These are phyloP conservation scores for Epinephelus awoara DNA, from an alignment of 2,797 vertebrate genomes.

Conservation along the genomic window DNA sequence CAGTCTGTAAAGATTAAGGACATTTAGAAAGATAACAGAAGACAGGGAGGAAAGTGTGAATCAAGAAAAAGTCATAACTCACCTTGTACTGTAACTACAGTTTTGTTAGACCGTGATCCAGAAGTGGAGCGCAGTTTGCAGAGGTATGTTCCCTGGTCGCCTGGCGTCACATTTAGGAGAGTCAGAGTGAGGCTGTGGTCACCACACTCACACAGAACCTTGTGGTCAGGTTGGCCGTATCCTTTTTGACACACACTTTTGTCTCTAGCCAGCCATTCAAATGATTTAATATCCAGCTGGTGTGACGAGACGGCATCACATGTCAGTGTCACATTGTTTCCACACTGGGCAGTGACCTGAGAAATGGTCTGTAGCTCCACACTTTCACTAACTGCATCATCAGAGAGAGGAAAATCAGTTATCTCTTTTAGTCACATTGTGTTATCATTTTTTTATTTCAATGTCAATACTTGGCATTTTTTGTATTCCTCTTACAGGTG, in stretches of 20 bases:
- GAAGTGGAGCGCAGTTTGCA: conserved; percentile 47
- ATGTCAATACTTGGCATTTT: background rate
- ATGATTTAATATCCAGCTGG: rapidly evolving
- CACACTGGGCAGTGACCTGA: conserved; percentile 1
- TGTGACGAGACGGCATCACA: conserved; percentile 25
- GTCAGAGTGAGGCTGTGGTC: conserved; percentile 33
- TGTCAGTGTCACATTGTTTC: conserved; percentile 44
- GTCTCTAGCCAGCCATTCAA: conserved; percentile 30
- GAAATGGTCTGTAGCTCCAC: background rate
- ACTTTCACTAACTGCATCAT: conserved; percentile 13
- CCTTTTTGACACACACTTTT: background rate
- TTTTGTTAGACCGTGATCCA: rapidly evolving
- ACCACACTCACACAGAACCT: background rate
- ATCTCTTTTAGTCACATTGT: background rate
- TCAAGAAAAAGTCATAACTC: conserved; percentile 4
- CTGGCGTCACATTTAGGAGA: conserved; percentile 50
- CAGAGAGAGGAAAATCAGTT: background rate
- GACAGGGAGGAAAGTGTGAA: rapidly evolving
- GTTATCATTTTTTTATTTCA: background rate
- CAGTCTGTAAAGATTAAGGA: conserved; percentile 56
- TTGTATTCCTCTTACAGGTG: too few species aligned
- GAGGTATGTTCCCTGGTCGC: conserved; percentile 40
- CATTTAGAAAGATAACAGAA: background rate
- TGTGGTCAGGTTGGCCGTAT: rapidly evolving
- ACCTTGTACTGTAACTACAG: conserved; percentile 56